Percentiles rank a stretch among this genome's conserved stretches.
Conservation (phyloP, 1,140 invertebrate genomes). For the Pseudobourletiella spinata region DNA sequence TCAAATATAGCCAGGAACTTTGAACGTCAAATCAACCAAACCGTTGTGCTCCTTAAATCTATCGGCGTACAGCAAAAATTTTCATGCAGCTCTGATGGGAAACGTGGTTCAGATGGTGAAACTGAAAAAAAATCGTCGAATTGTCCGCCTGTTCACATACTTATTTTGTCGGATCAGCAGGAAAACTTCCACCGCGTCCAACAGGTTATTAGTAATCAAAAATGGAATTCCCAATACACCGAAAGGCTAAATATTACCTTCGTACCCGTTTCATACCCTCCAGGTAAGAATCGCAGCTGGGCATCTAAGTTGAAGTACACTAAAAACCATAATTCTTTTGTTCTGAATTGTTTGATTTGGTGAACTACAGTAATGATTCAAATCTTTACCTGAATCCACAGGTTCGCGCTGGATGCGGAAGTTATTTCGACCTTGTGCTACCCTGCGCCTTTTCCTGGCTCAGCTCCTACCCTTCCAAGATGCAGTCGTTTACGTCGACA, state of each 20-base stretch:
- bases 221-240: conserved; percentile 18
- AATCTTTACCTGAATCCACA: not conserved
- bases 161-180: conserved; percentile 20
- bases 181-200: conserved; percentile 13
- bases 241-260: conserved; percentile 10
- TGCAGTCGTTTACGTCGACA: conserved; percentile 30
- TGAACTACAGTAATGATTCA: not conserved
- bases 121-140: not conserved
- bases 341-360: not conserved
- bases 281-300: too few relatives aligned
- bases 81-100: too few relatives aligned
- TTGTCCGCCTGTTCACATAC: conserved; percentile 16
- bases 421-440: conserved; percentile 33
- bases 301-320: not conserved
- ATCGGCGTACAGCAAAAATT: conserved; percentile 17
- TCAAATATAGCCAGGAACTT: conserved; percentile 32
- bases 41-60: conserved; percentile 28
- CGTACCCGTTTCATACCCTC: conserved; percentile 20
- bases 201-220: conserved; percentile 13
- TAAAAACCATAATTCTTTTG: not conserved
- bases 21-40: conserved; percentile 30
- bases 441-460: conserved; percentile 28
- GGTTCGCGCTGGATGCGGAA: conserved; percentile 28
- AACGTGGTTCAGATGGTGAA: not conserved
- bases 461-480: conserved; percentile 19